Percentiles rank a stretch among this genome's conserved stretches.
Conservation (phyloP, 1,140 invertebrate species). For the Drosophila kohkoa region DNA sequence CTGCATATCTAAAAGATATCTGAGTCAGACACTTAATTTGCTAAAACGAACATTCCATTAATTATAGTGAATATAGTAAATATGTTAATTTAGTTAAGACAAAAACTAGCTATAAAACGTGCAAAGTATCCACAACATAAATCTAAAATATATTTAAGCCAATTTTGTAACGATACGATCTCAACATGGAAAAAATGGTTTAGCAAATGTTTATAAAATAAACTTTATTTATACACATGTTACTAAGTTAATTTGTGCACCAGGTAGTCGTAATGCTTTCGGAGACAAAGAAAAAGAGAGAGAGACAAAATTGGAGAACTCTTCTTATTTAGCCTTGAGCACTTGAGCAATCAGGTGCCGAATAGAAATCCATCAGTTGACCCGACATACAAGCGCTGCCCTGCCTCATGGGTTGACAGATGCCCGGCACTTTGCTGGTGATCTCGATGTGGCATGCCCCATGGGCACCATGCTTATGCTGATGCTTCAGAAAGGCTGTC, state of each 20-base stretch:
- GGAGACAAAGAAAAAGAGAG: neutral
- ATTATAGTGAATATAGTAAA: no score
- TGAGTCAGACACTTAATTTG: neutral
- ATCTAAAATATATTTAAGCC: neutral
- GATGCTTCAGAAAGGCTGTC: constrained; percentile 58
- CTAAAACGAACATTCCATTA: neutral
- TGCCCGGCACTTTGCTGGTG: constrained; percentile 68
- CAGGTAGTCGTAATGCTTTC: constrained; percentile 64
- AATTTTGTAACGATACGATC: constrained; percentile 38
- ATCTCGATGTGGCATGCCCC: constrained; percentile 72
- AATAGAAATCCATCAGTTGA: constrained; percentile 78
- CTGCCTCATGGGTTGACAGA: constrained; percentile 67
- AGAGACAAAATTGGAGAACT: neutral
- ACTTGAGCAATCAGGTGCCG: constrained; percentile 56
- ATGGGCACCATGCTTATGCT: constrained; percentile 61
- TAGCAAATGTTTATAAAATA: constrained; percentile 43
- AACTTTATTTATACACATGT: constrained; percentile 46
- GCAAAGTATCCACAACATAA: neutral
- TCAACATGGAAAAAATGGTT: constrained; percentile 48
- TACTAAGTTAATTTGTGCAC: constrained; percentile 37
- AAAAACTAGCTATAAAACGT: no score
- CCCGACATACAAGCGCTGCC: constrained; percentile 74
- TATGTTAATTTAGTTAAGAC: neutral
- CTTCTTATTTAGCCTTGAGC: constrained; percentile 21
- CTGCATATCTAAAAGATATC: no score